Evolutionary conservation across 2,113 vertebrate genomes (phyloP), one percentile per base, ranked within the genome.

Genomic region (Entosphenus tridentatus): DNA sequence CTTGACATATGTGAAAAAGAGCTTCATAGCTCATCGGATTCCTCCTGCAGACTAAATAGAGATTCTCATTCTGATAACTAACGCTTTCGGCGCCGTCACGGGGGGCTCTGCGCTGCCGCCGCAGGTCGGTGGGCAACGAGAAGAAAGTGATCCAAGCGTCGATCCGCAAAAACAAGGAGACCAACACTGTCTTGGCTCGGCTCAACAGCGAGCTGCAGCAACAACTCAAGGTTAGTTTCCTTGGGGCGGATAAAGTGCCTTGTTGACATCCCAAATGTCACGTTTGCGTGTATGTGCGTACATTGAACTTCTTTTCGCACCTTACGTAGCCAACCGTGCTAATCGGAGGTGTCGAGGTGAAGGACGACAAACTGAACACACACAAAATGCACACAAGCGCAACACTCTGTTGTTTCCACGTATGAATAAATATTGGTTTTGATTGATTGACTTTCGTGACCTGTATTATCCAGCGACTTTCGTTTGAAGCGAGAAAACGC

Each of bases 201-300:
- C 77, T 97, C 74, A 97, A 97, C 75, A 91, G 88, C 70, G 91
- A 97, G 73, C 90, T 96, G 57, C 91, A 97, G 57, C 90, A 97
- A 79, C 87, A 96, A 73, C 82, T 97, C 67, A 95, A 97, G 90
- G 93, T 97, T 78, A 79, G 79, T 57, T 14, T 6, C 5, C 39
- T 56, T 18, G 12, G 8, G 2, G 10, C 55, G 67, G 39, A 55
- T 11, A 3, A n/a, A 9, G 57, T 62, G 57, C 56, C 10, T 9
- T 14, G 17, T 39, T 17, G 13, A 71, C 12, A 39, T 39, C 39
- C 57, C 55, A 67, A 13, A 13, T 12, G 11, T 3, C 8, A 69
- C 14, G 39, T 17, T 12, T 10, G 7, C 10, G 18, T 71, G 67
- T 68, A 18, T 14, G 2, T 55, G 8, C 14, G 69, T 67, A 54